Percentiles rank a stretch among this genome's conserved stretches.
phyloP scores from a whole-genome alignment of 2,888 invertebrate genomes.

The Ophioninae sp. region DNA sequence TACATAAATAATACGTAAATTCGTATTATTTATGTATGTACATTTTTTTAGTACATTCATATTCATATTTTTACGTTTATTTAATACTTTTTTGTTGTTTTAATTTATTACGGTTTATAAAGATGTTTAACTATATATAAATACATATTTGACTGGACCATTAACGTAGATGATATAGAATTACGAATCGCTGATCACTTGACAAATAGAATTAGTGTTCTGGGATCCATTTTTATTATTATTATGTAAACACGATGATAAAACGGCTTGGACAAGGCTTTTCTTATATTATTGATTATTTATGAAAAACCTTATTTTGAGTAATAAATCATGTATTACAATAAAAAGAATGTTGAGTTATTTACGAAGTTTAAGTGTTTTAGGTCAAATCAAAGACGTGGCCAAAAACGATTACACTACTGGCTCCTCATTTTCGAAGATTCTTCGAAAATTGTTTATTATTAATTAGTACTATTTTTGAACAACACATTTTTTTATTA shows the following conservation, averaged over 20 bases:
- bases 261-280: no score
- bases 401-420: no score
- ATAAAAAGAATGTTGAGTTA: no score
- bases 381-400: no score
- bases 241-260: neutral
- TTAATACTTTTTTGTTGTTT: conserved; percentile 40
- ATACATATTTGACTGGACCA: neutral
- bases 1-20: no score
- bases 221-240: neutral
- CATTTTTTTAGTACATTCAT: neutral
- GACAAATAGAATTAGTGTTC: neutral
- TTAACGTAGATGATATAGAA: neutral
- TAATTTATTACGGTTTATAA: conserved; percentile 14
- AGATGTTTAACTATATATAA: conserved; percentile 12
- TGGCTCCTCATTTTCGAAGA: no score
- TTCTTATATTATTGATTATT: neutral
- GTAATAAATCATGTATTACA: no score
- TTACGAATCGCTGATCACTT: neutral
- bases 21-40: no score
- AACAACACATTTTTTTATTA: no score
- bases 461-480: no score
- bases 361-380: no score
- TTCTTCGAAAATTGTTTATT: no score
- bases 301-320: neutral
- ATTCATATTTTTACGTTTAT: conserved; percentile 32